These are phyloP conservation scores for Hemiscyllium ocellatum DNA, from an alignment of 2,113 vertebrate genomes.

Conservation along the genomic window DNA sequence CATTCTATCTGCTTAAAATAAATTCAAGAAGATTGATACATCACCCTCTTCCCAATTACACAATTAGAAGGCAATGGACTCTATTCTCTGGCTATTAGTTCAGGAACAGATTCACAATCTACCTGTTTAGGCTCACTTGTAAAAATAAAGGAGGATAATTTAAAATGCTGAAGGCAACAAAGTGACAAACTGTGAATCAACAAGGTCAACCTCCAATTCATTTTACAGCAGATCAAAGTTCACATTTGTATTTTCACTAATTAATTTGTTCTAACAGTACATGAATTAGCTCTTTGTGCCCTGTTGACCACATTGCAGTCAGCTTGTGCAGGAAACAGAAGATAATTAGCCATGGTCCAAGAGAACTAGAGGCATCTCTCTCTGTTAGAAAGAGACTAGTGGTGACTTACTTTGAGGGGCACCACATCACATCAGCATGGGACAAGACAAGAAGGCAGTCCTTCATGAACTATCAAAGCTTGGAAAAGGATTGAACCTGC, in stretches of 20 bases:
- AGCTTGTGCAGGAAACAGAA: neutral
- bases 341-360: too few species aligned
- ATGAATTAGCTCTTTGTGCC: neutral
- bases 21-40: neutral
- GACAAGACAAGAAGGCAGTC: too few species aligned
- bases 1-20: neutral
- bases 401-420: too few species aligned
- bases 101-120: neutral
- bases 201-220: neutral
- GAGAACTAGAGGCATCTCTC: too few species aligned
- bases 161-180: neutral
- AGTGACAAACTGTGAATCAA: neutral
- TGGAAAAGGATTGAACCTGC: too few species aligned
- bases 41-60: neutral
- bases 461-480: too few species aligned
- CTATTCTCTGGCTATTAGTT: neutral
- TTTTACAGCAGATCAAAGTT: neutral
- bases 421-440: too few species aligned
- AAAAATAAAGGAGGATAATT: neutral
- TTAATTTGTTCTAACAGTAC: neutral
- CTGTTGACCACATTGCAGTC: neutral
- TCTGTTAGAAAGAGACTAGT: too few species aligned
- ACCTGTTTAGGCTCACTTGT: neutral
- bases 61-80: neutral
- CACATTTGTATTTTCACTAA: neutral